Evolutionary conservation across 2,113 vertebrate species (phyloP).

Genomic region (Pardalotus punctatus): DNA sequence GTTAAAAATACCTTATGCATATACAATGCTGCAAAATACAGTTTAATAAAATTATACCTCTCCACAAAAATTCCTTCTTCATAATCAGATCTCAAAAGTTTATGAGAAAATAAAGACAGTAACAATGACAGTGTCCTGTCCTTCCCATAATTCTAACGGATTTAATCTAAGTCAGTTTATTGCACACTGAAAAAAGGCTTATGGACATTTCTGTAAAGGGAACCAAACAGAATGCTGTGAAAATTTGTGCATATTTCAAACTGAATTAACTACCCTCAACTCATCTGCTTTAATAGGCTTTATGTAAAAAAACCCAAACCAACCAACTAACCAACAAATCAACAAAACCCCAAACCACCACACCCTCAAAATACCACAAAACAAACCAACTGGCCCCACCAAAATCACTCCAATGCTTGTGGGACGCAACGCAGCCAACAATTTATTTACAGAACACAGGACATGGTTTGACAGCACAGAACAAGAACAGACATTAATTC

Average conservation of each 20-base stretch:
- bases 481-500: neutral
- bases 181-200: neutral
- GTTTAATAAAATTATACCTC: neutral
- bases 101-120: neutral
- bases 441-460: neutral
- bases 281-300: neutral
- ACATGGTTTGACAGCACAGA: neutral
- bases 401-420: neutral
- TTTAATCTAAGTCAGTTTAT: neutral
- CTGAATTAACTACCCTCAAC: neutral
- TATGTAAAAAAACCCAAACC: neutral
- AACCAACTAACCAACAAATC: neutral
- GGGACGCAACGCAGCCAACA: neutral
- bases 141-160: neutral
- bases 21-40: neutral
- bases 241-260: neutral
- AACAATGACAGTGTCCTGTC: neutral
- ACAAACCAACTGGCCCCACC: neutral
- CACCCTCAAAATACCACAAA: neutral
- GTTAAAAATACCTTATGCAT: neutral
- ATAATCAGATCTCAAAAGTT: neutral
- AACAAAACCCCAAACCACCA: neutral
- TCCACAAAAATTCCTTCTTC: neutral
- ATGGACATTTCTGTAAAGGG: neutral
- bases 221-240: neutral